phyloP scores from a whole-genome alignment of 1,140 invertebrate species.

The Caerostris extrusa region DNA sequence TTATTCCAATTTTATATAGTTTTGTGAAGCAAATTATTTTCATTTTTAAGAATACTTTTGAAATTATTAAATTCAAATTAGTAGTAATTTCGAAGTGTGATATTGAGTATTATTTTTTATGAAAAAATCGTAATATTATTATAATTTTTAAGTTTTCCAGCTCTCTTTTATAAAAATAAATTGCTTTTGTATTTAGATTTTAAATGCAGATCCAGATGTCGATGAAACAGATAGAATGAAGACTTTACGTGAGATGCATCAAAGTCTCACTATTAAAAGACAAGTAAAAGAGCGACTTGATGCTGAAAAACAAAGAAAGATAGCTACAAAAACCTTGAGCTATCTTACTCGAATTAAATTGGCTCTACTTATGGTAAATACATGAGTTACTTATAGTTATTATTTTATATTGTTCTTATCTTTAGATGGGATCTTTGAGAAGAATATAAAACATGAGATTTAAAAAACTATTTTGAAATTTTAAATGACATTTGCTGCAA shows the following conservation, averaged over 20 bases:
- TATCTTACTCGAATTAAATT: conserved; percentile 35
- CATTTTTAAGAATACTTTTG: too few species aligned
- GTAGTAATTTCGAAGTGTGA: neutral
- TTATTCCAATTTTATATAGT: too few species aligned
- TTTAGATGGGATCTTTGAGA: neutral
- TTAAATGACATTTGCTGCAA: neutral
- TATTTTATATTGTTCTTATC: neutral
- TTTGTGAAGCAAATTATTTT: too few species aligned
- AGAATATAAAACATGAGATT: neutral
- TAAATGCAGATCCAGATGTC: conserved; percentile 39
- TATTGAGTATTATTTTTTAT: neutral
- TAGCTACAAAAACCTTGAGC: conserved; percentile 3
- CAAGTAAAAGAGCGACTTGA: conserved; percentile 67
- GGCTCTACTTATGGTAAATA: conserved; percentile 48
- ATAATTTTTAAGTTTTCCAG: neutral
- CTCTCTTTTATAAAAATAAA: neutral
- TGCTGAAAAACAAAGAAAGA: conserved; percentile 49
- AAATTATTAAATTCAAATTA: neutral
- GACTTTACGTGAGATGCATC: conserved; percentile 68
- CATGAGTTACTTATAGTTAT: neutral
- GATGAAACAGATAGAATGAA: conserved; percentile 57
- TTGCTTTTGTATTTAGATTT: conserved; percentile 31
- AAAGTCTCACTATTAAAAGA: conserved; percentile 61
- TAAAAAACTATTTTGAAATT: neutral
- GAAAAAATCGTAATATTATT: neutral